A percentile compares a stretch with the other conserved stretches of the same genome.
Conservation (phyloP, 92 coral and sea anemone species). For the Zoanthus solanderi region DNA sequence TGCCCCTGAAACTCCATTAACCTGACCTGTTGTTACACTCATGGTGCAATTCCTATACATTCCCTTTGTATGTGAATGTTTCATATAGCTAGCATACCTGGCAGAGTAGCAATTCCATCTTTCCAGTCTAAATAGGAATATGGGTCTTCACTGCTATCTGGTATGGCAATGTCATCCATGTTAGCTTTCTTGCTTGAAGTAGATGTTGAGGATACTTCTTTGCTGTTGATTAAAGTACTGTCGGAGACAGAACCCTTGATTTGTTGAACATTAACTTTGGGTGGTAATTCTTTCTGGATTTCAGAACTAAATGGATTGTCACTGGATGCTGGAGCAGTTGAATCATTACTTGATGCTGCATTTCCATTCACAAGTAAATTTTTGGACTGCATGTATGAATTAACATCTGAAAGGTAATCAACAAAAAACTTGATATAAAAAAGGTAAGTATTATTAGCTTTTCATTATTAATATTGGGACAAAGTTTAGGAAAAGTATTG, state of each 20-base stretch:
- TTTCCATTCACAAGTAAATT: constrained; percentile 18
- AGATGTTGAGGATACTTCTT: constrained; percentile 37
- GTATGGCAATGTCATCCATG: neutral
- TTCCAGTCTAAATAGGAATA: constrained; percentile 47
- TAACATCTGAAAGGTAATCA: constrained; percentile 22
- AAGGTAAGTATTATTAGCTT: neutral
- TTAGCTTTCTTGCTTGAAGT: neutral
- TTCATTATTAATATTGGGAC: no score
- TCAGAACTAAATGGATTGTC: constrained; percentile 2
- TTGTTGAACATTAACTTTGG: neutral
- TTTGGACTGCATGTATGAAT: constrained; percentile 28
- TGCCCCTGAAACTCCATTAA: no score
- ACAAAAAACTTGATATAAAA: neutral
- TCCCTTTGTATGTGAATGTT: no score
- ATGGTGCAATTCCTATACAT: no score
- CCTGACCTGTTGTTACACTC: no score
- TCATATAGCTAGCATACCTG: constrained; percentile 3
- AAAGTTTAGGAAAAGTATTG: no score
- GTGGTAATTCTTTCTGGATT: neutral
- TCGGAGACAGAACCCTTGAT: neutral
- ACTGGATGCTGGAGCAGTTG: neutral
- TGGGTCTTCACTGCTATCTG: constrained; percentile 41
- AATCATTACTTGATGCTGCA: neutral
- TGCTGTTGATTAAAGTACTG: neutral
- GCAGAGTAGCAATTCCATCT: constrained; percentile 38